Base-by-base conservation (phyloP, 2,113 vertebrate species). In the Trogon melanurus region DNA sequence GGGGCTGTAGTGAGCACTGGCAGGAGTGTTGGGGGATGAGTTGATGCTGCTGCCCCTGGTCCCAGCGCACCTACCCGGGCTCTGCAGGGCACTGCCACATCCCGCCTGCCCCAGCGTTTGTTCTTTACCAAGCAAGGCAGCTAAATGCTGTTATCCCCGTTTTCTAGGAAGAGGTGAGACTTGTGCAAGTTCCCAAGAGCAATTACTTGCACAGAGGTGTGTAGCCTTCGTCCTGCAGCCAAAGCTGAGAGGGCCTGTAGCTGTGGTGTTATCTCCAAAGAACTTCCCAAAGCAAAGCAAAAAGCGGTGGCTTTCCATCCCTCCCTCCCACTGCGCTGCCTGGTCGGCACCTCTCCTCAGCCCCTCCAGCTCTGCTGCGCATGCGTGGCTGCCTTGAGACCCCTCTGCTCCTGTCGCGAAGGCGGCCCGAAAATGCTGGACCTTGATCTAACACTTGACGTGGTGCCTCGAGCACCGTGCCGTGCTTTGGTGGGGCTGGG, bases 1-100 rank as follows among this genome's bases (percentile, higher is more conserved):
- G 6, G 15, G 47, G 29, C 30, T 0, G 0, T 29, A 69, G 32
- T 0, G 2, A 78, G 34, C 30, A 10, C 36, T 58, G 1, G 2
- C 17, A 34, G 45, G 14, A 61, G 51, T 0, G 0, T 2, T 47
- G 16, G 15, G 61, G 56, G 48, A 56, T 1, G 25, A 56, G 36
- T 22, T 44, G 51, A 14, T 71, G 45, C 51, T 6, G 7, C 16
- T 72, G 4, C 47, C 73, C 29, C 29, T 92, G 54, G 57, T 51
- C 36, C 22, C 29, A 22, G 38, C 48, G 48, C n/a, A 34, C 15
- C 27, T 21, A 7, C 27, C 10, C 2, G 4, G 79, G n/a, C n/a
- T 76, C 62, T 64, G 36, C 38, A 25, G 67, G 38, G n/a, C 9
- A 5, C 2, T n/a, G 16, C 27, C 2, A 4, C 0, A 6, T 17